Evolutionary conservation across 2,888 invertebrate genomes (phyloP).

Genomic region (Notocelia uddmanniana): DNA sequence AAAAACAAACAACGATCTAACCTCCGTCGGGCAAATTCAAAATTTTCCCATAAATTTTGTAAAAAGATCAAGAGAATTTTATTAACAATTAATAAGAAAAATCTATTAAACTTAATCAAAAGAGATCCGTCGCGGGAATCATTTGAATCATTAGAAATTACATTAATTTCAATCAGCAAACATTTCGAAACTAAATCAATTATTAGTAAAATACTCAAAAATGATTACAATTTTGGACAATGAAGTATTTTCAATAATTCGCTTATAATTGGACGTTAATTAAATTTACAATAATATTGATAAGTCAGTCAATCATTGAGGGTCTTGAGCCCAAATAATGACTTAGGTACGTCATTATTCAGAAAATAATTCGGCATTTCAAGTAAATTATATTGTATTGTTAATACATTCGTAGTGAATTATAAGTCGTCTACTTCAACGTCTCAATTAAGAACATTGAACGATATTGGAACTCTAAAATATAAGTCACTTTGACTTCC

Average conservation of each 20-base stretch:
- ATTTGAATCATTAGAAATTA: constrained; percentile 41
- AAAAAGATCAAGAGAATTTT: constrained; percentile 51
- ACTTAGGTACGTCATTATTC: constrained; percentile 22
- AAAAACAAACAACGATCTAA: constrained; percentile 56
- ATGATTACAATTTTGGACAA: constrained; percentile 45
- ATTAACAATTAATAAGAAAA: constrained; percentile 47
- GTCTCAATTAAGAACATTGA: background rate
- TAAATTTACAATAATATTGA: constrained; percentile 59
- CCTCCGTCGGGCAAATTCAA: constrained; percentile 64
- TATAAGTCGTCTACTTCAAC: background rate
- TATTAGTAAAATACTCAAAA: constrained; percentile 33
- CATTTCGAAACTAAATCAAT: constrained; percentile 46
- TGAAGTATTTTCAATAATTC: constrained; percentile 45
- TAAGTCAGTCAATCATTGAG: constrained; percentile 75
- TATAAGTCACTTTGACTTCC: background rate
- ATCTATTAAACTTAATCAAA: constrained; percentile 47
- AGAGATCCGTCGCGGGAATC: constrained; percentile 65
- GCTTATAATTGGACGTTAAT: constrained; percentile 44
- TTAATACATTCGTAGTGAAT: background rate
- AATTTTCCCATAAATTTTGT: constrained; percentile 68
- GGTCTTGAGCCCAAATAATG: constrained; percentile 29
- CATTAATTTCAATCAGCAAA: constrained; percentile 49
- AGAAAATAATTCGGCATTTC: constrained; percentile 13
- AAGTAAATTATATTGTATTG: constrained; percentile 9
- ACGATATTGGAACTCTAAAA: background rate